Conservation (phyloP, 2,797 vertebrate genomes). For the Agapornis canus region DNA sequence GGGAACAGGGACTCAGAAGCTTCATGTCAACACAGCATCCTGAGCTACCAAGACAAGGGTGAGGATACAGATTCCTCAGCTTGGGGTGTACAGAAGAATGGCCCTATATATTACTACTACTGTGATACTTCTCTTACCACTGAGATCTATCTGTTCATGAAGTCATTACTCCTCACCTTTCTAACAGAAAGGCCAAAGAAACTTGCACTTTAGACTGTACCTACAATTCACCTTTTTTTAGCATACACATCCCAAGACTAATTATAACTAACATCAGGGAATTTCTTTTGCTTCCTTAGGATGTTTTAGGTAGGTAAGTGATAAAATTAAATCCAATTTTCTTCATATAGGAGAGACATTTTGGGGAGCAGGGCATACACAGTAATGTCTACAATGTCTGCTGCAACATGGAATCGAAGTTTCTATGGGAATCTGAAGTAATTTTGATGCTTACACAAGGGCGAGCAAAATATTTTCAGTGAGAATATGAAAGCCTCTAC, state of each 20-base stretch:
- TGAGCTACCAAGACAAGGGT: neutral
- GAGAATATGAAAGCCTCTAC: slow-evolving; percentile 19
- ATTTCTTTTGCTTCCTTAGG: neutral
- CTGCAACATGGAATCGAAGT: neutral
- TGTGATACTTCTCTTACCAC: neutral
- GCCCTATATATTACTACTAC: neutral
- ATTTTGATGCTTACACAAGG: neutral
- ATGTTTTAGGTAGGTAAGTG: neutral
- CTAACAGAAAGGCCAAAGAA: neutral
- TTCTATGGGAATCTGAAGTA: neutral
- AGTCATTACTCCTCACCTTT: neutral
- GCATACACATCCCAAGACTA: neutral
- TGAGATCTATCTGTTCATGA: neutral
- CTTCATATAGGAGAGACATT: neutral
- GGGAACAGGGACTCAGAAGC: neutral
- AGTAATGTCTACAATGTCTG: neutral
- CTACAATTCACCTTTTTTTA: neutral
- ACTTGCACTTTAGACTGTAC: neutral
- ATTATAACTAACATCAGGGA: neutral
- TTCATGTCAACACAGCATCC: neutral
- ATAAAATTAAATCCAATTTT: neutral
- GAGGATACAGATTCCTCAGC: neutral
- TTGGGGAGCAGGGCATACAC: neutral
- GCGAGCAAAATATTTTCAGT: neutral
- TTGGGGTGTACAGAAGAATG: neutral